Evolutionary conservation across 2,797 vertebrate species (phyloP), one percentile per base, ranked within the genome.

Genomic region (Lepus townsendii): DNA sequence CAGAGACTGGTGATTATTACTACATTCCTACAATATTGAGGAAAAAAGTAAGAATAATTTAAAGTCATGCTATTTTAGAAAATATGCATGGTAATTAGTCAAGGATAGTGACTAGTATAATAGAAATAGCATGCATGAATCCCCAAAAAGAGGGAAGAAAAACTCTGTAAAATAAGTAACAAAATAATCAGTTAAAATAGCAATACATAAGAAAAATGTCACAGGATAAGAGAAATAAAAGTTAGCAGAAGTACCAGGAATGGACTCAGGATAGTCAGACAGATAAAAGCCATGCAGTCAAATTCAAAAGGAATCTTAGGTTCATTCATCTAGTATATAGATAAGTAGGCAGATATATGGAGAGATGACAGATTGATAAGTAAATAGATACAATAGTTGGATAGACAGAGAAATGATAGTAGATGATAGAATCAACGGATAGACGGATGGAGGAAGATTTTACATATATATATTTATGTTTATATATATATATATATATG

Each of bases 201-300:
- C 13, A 32, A 19, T 16, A 66, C 50, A 82, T 60, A 75, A 69
- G 65, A 38, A 91, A 52, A 52, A 60, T 1, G 12, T 47, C 22
- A 90, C 7, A 83, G 16, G 20, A 38, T 12, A 68, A 95, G 32
- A 75, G 63, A 88, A 91, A 32, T 20, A 90, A 87, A 72, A 76
- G 47, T 69, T 22, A 30, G 52, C 27, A 32, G 12, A 57, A 2
- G 14, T 83, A 24, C 5, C 76, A 47, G 65, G 50, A 52, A 86
- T 71, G 20, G 42, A 50, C 60, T 24, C 50, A 52, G 65, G 6
- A 77, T 63, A 60, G 19, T 27, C 26, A 83, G 88, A 83, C 12
- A 24, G 26, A 69, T 50, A 27, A 78, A 71, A 89, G 19, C 42
- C 32, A 73, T 22, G 10, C 26, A 30, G 42, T 8, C 20, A 60